Conservation (phyloP, 2,888 invertebrate species). For the Endotricha flammealis region DNA sequence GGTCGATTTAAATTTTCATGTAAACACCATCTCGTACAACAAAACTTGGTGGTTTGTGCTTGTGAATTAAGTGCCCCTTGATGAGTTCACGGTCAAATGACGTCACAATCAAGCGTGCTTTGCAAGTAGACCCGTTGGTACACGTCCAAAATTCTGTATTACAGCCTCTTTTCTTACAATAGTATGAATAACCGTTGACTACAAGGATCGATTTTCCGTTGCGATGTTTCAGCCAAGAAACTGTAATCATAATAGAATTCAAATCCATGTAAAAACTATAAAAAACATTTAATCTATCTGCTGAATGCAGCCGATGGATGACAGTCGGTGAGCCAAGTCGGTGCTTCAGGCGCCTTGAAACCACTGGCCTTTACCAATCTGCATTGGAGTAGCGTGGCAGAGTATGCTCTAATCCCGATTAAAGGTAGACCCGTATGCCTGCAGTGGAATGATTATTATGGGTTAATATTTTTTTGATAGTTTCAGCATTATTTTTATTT, state of each 20-base stretch:
- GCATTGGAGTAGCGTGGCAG: no score
- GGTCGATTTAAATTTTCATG: slow-evolving; percentile 13
- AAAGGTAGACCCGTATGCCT: no score
- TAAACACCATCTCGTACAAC: slow-evolving; percentile 18
- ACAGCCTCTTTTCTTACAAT: slow-evolving; percentile 18
- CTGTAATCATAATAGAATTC: slow-evolving; percentile 16
- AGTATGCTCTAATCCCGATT: no score
- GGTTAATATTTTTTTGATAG: no score
- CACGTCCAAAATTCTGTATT: slow-evolving; percentile 21
- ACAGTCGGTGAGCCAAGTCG: no score
- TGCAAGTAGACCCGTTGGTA: slow-evolving; percentile 23
- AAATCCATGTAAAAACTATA: no score
- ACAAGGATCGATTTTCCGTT: slow-evolving; percentile 23
- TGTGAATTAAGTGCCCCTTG: slow-evolving; percentile 12
- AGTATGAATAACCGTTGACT: slow-evolving; percentile 25
- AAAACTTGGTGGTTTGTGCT: slow-evolving; percentile 16
- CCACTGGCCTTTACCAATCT: no score
- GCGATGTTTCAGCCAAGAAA: slow-evolving; percentile 20
- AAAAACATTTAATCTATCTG: no score
- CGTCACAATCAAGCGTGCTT: slow-evolving; percentile 22
- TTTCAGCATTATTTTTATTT: no score
- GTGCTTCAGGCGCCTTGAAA: no score
- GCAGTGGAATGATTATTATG: no score
- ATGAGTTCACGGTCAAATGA: slow-evolving; percentile 16
- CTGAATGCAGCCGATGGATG: no score